Evolutionary conservation across 2,113 vertebrate genomes (phyloP).

Genomic region (Merops nubicus): DNA sequence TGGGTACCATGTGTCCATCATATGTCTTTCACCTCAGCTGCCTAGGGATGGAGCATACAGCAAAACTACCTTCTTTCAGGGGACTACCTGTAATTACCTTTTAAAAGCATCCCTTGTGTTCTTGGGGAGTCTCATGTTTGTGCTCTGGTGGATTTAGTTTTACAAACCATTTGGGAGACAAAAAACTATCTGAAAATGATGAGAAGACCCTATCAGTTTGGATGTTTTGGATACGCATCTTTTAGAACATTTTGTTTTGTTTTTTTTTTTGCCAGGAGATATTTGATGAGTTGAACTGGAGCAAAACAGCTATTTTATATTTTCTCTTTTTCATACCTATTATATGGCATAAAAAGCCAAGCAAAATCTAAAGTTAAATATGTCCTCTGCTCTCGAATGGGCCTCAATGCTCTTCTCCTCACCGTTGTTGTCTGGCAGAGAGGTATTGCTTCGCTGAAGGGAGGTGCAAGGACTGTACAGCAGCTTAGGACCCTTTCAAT

Average conservation of each 20-base stretch:
- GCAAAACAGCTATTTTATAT: neutral
- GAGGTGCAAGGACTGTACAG: neutral
- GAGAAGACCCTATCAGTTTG: neutral
- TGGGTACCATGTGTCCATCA: neutral
- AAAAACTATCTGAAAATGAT: neutral
- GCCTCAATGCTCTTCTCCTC: neutral
- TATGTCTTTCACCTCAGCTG: neutral
- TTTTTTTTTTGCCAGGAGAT: neutral
- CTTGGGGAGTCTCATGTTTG: neutral
- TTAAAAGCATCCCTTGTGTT: rapidly evolving
- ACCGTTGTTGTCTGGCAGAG: neutral
- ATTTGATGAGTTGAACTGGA: neutral
- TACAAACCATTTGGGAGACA: neutral
- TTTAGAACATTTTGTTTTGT: too few relatives aligned
- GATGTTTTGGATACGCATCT: neutral
- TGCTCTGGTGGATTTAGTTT: neutral
- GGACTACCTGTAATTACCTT: neutral
- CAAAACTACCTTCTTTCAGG: neutral
- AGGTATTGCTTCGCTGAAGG: slow-evolving; percentile 1
- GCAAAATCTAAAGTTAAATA: slow-evolving; percentile 26
- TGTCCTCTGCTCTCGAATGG: neutral
- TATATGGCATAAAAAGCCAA: neutral
- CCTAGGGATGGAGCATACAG: neutral
- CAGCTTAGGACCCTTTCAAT: slow-evolving; percentile 16
- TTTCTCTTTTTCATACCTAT: neutral